A percentile compares a stretch with the other conserved stretches of the same genome.
Evolutionary conservation across 2,113 vertebrate species (phyloP).

Genomic region (Elephas maximus): DNA sequence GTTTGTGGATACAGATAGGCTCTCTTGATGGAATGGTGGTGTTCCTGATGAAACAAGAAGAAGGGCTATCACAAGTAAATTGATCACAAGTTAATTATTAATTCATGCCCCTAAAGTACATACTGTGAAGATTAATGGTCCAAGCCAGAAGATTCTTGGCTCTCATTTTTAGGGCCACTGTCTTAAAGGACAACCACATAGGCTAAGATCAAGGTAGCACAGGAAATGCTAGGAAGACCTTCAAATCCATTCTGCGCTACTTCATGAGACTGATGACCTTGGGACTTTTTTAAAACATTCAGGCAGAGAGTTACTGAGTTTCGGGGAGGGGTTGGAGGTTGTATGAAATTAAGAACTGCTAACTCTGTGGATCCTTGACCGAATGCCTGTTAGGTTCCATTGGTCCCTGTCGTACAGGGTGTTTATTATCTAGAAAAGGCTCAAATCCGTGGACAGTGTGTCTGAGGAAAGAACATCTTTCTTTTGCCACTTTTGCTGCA

Average conservation of each 20-base stretch:
- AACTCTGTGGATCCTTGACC: background rate
- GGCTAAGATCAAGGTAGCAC: conserved; percentile 36
- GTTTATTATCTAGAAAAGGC: background rate
- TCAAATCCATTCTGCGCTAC: background rate
- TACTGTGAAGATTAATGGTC: conserved; percentile 70
- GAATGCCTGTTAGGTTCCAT: background rate
- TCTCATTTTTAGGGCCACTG: conserved; percentile 70
- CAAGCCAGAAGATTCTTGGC: conserved; percentile 67
- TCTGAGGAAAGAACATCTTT: conserved; percentile 12
- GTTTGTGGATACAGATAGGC: conserved; percentile 64
- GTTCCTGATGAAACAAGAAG: conserved; percentile 73
- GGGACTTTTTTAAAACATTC: conserved; percentile 40
- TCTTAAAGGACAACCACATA: conserved; percentile 60
- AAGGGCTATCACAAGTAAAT: conserved; percentile 79
- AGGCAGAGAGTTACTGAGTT: background rate
- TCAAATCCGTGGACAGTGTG: background rate
- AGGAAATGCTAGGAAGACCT: conserved; percentile 11
- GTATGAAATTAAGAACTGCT: background rate
- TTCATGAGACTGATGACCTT: conserved; percentile 1
- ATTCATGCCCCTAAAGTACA: conserved; percentile 84
- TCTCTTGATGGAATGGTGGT: conserved; percentile 59
- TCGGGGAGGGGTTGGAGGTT: background rate
- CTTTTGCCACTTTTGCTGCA: background rate
- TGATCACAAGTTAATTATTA: conserved; percentile 83
- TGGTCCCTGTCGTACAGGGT: background rate